phyloP scores from a whole-genome alignment of 1,140 invertebrate species.

The Mylabris phalerata region DNA sequence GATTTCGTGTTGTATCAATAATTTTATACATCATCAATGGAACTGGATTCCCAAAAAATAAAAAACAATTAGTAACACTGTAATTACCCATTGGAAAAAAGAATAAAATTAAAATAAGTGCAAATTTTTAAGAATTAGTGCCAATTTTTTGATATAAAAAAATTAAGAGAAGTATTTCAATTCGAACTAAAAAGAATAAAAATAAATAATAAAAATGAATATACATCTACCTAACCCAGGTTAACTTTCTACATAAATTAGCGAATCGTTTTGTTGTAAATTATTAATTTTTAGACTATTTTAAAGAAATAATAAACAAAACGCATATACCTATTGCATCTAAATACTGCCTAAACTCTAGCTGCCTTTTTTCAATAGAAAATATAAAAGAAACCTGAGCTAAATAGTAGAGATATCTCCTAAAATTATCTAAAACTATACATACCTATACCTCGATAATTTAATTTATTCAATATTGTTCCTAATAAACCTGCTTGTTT shows the following conservation, averaged over 20 bases:
- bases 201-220: not conserved
- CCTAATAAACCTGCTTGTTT: slow-evolving; percentile 14
- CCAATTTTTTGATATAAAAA: too few species aligned
- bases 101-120: too few species aligned
- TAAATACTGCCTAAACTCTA: not conserved
- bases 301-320: not conserved
- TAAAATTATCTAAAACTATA: slow-evolving; percentile 30
- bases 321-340: slow-evolving; percentile 6
- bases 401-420: slow-evolving; percentile 25
- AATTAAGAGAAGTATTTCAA: too few species aligned
- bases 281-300: slow-evolving; percentile 1
- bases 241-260: slow-evolving; percentile 20
- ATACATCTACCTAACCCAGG: slow-evolving; percentile 34
- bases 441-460: slow-evolving; percentile 26
- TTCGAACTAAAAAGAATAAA: not conserved
- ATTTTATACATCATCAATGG: too few species aligned
- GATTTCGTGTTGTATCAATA: too few species aligned
- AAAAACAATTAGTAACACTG: too few species aligned
- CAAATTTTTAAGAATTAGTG: too few species aligned
- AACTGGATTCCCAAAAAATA: too few species aligned
- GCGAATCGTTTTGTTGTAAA: not conserved
- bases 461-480: not conserved
- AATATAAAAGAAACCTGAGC: slow-evolving; percentile 31
- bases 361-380: not conserved
- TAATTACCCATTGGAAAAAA: too few species aligned